Base-by-base conservation (phyloP, 2,888 invertebrate genomes). In the Ommatoiulus sabulosus region DNA sequence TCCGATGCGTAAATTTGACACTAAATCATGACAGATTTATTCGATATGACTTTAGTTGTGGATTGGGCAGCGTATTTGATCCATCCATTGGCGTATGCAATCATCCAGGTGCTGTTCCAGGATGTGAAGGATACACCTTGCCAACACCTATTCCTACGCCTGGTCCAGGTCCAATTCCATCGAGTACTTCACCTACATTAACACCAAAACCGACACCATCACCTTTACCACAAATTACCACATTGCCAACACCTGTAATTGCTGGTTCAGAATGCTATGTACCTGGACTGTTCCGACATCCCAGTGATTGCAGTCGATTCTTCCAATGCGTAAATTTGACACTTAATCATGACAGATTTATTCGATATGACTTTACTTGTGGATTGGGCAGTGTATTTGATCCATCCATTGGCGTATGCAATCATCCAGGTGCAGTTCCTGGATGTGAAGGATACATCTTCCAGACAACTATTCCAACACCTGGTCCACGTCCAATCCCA, bases 331-430 rank as follows among this genome's bases (percentile, higher is more conserved):
- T 89, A 7, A 84, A 89, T 57, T 84, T 89, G 20, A 57, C 44
- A 3, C 8, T 80, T 0, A 84, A 87, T n/a, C 8, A 84, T 35
- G 63, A 87, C 17, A 15, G 87, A 48, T 87, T 87, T 20, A 15
- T 48, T 3, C 48, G 87, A 20, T 87, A 87, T 52, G 89, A 89
- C 15, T 91, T 91, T 89, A 88, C 88, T 86, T 91, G 91, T 88
- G 90, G 90, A 1, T 86, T 44, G 6, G 91, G 91, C 0, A 90
- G 90, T 1, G 90, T 91, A 17, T 91, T 91, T 87, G 91, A 91
- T 88, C 90, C 90, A 85, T 88, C 89, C 7, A 89, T 91, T 35
- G 90, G 90, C 57, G 90, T 90, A 48, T 91, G 91, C 52, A 91
- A 90, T 89, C 90, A 91, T 89, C 90, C 90, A 15, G 8, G 52